Evolutionary conservation across 2,888 invertebrate genomes (phyloP).

Genomic region (Congeria kusceri): DNA sequence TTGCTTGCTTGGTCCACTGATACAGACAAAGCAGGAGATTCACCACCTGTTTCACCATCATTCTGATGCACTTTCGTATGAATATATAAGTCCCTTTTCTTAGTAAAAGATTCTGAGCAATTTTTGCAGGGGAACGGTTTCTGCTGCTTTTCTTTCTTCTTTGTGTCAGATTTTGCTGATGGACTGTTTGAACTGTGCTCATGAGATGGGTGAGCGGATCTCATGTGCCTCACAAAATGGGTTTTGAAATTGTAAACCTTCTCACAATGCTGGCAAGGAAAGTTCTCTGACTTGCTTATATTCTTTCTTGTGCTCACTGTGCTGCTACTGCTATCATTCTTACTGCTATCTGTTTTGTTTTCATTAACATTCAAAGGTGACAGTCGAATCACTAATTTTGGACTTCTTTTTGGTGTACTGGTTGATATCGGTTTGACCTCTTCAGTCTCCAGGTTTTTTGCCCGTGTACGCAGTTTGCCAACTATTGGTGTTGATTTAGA

Average conservation of each 20-base stretch:
- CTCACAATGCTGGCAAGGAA: not conserved
- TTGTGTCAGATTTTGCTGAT: not conserved
- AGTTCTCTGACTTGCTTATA: too few relatives aligned
- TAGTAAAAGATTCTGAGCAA: conserved; percentile 55
- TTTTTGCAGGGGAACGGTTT: conserved; percentile 55
- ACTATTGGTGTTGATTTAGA: conserved; percentile 6
- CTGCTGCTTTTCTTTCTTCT: conserved; percentile 41
- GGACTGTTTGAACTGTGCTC: too few relatives aligned
- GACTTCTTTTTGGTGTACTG: conserved; percentile 40
- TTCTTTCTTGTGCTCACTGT: too few relatives aligned
- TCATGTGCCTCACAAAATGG: not conserved
- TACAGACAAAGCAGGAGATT: not conserved
- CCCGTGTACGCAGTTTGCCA: conserved; percentile 19
- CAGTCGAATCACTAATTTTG: conserved; percentile 36
- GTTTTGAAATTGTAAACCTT: not conserved
- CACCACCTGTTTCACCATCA: conserved; percentile 18
- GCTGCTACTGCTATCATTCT: conserved; percentile 5
- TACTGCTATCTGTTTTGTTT: not conserved
- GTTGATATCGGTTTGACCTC: conserved; percentile 27
- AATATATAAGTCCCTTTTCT: conserved; percentile 58
- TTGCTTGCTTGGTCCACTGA: conserved; percentile 8
- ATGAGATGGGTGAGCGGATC: not conserved
- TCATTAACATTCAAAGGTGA: conserved; percentile 42
- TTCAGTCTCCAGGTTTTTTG: conserved; percentile 17
- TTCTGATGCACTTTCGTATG: conserved; percentile 49